Base-by-base conservation (phyloP, 2,888 invertebrate genomes). In the Platynereis dumerilii region DNA sequence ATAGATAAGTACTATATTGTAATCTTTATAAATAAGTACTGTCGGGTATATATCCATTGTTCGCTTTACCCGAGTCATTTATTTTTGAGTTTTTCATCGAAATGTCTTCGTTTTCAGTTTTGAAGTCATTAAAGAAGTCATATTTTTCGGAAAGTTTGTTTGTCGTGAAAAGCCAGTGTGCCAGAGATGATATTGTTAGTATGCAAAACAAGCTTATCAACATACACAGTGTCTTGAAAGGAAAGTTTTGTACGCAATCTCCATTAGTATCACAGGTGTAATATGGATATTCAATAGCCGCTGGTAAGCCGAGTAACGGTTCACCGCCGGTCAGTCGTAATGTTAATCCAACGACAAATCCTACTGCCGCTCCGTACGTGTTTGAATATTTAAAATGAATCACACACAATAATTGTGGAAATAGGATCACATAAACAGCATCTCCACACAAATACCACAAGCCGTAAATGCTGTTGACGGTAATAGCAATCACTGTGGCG, bases 361-460 rank as follows among this genome's bases (percentile, higher is more conserved):
- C 86, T 10, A 78, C 74, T 58, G 98, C 87, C 48, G 96, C 96
- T 39, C 98, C 98, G 85, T 98, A 98, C 10, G 96, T 96, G 87
- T 98, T 98, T 87, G 95, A 94, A 72, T 91, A 88, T 84, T 93
- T 92, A 86, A 96, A 92, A 86, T 98, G 96, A 24, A 98, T 95
- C 76, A 98, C 97, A 91, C 96, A 96, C 76, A 97, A 88, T 27
- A 98, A 89, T 45, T 66, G 66, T 0, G 98, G 98, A 86, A 98
- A 99, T 75, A 99, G 89, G 81, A 98, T 95, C 74, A 96, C 96
- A 88, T 97, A 99, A 72, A 98, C 96, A 83, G 99, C 87, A 86
- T 98, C 98, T 55, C 97, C 96, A 86, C 97, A 97, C 90, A 99
- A 92, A 69, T 94, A 96, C 96, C 96, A 98, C 64, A 98, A 88